These are phyloP conservation scores for Xyrauchen texanus DNA, from an alignment of 2,113 vertebrate genomes.

Conservation along the genomic window DNA sequence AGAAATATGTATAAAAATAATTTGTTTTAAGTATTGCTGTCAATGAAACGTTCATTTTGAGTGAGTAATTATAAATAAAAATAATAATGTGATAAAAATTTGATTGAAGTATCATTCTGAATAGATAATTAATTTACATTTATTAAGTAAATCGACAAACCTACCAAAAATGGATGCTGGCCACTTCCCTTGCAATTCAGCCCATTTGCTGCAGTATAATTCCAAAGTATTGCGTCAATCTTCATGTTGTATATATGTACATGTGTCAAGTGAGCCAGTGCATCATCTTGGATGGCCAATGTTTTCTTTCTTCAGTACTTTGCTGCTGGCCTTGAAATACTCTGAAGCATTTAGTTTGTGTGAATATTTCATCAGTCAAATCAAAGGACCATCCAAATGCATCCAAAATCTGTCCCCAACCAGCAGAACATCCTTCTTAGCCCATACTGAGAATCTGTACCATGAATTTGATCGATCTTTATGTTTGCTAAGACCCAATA, in stretches of 20 bases:
- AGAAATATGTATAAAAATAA: too few species aligned
- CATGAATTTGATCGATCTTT: background rate
- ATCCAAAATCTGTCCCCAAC: slow-evolving; percentile 9
- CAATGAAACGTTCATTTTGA: too few species aligned
- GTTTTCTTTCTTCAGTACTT: slow-evolving; percentile 13
- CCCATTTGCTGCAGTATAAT: background rate
- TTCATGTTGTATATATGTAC: slow-evolving; percentile 1
- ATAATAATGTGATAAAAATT: too few species aligned
- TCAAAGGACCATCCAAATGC: slow-evolving; percentile 13
- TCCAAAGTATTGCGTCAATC: background rate
- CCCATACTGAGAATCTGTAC: slow-evolving; percentile 1
- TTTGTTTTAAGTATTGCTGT: too few species aligned
- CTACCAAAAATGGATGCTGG: background rate
- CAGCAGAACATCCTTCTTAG: background rate
- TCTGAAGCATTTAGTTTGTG: slow-evolving; percentile 14
- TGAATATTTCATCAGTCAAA: slow-evolving; percentile 35
- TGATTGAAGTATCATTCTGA: too few species aligned
- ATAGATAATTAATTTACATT: too few species aligned
- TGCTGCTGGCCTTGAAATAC: slow-evolving; percentile 14
- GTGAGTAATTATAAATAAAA: too few species aligned
- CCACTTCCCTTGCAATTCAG: background rate
- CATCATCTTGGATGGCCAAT: background rate
- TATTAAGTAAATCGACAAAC: background rate
- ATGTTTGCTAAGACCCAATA: background rate
- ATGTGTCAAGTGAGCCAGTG: background rate